phyloP scores from a whole-genome alignment of 2,888 invertebrate genomes.

The Alentia gelatinosa region DNA sequence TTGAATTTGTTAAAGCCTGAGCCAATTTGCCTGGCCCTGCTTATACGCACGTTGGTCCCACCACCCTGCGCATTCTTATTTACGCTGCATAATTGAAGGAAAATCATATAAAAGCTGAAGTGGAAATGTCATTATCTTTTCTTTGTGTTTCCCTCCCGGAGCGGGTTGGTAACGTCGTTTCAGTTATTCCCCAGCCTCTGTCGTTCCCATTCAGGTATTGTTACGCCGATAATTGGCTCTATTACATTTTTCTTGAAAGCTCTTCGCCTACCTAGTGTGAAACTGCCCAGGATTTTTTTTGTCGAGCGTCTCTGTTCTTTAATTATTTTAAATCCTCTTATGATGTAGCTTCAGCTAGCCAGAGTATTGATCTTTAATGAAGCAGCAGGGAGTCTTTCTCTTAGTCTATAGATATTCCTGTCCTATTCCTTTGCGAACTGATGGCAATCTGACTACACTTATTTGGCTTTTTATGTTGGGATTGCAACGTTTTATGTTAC shows the following conservation, averaged over 20 bases:
- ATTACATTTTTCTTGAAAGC: not conserved
- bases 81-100: conserved; percentile 29
- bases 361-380: not conserved
- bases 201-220: not conserved
- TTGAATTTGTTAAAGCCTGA: conserved; percentile 15
- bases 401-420: too few relatives aligned
- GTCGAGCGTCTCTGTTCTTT: not conserved
- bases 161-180: not conserved
- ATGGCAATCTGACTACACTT: too few relatives aligned
- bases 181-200: not conserved
- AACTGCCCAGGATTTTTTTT: not conserved
- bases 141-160: not conserved
- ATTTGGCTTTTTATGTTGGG: too few relatives aligned
- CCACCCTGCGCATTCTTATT: not conserved
- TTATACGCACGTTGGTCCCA: not conserved
- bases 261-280: not conserved
- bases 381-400: not conserved
- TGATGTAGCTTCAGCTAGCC: not conserved
- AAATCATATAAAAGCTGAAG: not conserved
- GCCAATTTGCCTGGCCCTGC: conserved; percentile 19
- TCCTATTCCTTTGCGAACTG: too few relatives aligned
- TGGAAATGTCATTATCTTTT: conserved; percentile 19
- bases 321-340: not conserved
- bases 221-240: not conserved
- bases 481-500: too few relatives aligned